Evolutionary conservation across 2,113 vertebrate species (phyloP).

Genomic region (Poicephalus meyeri): DNA sequence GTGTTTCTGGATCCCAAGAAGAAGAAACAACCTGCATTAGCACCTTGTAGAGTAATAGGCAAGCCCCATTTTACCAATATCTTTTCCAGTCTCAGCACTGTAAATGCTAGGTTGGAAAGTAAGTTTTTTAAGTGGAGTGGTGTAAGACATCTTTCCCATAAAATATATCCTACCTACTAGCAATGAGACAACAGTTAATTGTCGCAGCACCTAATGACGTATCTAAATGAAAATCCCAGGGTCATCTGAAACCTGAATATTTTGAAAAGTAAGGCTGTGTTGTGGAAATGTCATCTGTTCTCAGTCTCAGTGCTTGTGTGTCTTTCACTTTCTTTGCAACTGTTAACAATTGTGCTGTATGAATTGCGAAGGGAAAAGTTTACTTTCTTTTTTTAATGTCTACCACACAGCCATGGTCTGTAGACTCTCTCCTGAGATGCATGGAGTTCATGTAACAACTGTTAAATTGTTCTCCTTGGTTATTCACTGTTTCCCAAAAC

Average conservation of each 20-base stretch:
- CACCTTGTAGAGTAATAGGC: not conserved
- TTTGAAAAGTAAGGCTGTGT: not conserved
- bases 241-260: not conserved
- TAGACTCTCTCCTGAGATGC: not conserved
- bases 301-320: not conserved
- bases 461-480: not conserved
- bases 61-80: not conserved
- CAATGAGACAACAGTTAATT: not conserved
- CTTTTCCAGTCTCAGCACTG: not conserved
- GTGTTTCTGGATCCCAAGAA: not conserved
- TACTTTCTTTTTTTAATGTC: not conserved
- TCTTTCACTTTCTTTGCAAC: not conserved
- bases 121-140: not conserved
- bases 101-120: not conserved
- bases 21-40: not conserved
- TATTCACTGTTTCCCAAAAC: not conserved
- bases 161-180: not conserved
- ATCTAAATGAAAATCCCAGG: not conserved
- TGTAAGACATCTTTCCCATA: not conserved
- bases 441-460: not conserved
- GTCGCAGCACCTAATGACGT: not conserved
- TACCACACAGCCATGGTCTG: not conserved
- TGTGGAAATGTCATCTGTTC: not conserved
- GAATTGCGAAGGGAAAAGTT: not conserved
- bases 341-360: not conserved